Evolutionary conservation across 2,797 vertebrate genomes (phyloP), one percentile per base, ranked within the genome.

Genomic region (Salarias fasciatus): DNA sequence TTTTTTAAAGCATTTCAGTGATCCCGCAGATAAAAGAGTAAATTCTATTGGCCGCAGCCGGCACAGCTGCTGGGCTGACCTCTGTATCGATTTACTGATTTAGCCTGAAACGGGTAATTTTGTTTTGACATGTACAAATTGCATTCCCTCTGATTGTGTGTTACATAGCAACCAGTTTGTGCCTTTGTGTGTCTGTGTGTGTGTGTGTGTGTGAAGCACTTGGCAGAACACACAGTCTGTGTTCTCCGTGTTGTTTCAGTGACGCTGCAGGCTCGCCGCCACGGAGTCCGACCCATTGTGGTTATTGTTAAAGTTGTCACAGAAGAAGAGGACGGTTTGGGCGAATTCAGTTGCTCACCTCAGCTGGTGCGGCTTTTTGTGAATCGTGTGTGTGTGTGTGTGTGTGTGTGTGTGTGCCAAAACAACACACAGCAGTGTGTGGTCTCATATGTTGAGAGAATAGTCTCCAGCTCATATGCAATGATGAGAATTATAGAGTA

Each of bases 151-250:
- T 38, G 56, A 64, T 53, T 55, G 67, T 50, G 62, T 37, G 72
- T 78, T 62, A 69, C 60, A 4, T 55, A 68, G 72, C 73, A 77
- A 74, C 77, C 44, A 7, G 24, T 15, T 45, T 33, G 93, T 94
- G 29, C 4, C 54, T 45, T 50, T 58, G 55, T 43, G 35, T 28
- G 29, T 44, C 13, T 54, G 38, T 38, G 28, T 63, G 30, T 13
- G 5, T 8, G n/a, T 9, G 8, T 44, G 50, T 64, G 52, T 51
- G 53, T 30, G 43, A 55, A 72, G 48, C 8, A 5, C 24, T 61
- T 80, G 72, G 69, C 72, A 72, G 62, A 62, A 71, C 36, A 61
- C 46, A 59, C 45, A 44, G 60, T 55, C 44, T 71, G 57, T 61
- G 48, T 40, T 42, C 18, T 66, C 5, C 46, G 58, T 66, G 43